Conservation (phyloP, 2,888 invertebrate genomes). For the Leptinotarsa haldemani region DNA sequence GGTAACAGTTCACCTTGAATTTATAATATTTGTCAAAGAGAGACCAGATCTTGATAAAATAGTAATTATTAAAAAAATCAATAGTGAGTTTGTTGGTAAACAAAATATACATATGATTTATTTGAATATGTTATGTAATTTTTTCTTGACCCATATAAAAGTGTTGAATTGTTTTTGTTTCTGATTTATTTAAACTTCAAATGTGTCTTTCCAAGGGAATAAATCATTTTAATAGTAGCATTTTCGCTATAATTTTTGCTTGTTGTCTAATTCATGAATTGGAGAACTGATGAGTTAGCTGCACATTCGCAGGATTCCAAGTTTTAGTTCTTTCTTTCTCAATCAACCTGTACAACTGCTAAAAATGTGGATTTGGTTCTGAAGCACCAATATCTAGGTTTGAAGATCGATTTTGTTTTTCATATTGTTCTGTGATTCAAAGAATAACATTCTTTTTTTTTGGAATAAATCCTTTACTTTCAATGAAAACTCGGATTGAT, state of each 20-base stretch:
- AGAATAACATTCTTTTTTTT: too few species aligned
- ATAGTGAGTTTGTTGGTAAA: not conserved
- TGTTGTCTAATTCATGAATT: not conserved
- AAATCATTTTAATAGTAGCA: not conserved
- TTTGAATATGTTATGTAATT: not conserved
- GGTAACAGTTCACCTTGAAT: conserved; percentile 40
- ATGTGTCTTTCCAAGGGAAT: not conserved
- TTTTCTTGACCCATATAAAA: not conserved
- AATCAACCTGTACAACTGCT: too few species aligned
- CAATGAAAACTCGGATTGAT: too few species aligned
- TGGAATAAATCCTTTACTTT: too few species aligned
- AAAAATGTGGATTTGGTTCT: too few species aligned
- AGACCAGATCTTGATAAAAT: too few species aligned
- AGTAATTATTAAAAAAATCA: too few species aligned
- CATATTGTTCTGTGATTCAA: too few species aligned
- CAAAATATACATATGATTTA: not conserved
- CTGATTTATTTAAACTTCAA: not conserved
- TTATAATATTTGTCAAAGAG: not conserved
- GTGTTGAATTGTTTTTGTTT: not conserved
- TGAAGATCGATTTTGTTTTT: too few species aligned
- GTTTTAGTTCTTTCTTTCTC: too few species aligned
- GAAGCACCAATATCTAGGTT: too few species aligned
- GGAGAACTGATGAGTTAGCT: not conserved
- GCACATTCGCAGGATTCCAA: too few species aligned
- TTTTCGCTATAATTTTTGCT: not conserved